phyloP scores from a whole-genome alignment of 2,797 vertebrate species.

The Muscicapa striata region DNA sequence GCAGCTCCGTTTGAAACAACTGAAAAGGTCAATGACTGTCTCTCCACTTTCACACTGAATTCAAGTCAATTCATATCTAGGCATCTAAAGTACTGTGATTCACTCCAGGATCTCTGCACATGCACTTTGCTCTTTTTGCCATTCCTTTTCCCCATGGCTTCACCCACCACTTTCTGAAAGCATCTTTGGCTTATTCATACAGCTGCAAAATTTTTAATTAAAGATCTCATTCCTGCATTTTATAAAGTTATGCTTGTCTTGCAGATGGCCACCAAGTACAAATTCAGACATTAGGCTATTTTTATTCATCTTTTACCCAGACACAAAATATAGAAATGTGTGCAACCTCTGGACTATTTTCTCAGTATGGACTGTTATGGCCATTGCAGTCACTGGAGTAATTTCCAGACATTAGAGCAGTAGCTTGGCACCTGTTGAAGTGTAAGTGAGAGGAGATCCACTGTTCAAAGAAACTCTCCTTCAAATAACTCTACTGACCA shows the following conservation, averaged over 20 bases:
- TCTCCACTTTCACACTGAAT: background rate
- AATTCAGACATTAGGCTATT: background rate
- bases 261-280: background rate
- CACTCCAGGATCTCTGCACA: background rate
- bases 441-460: background rate
- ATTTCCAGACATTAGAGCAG: background rate
- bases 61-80: background rate
- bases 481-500: background rate
- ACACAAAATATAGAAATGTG: background rate
- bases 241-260: background rate
- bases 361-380: background rate
- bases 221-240: background rate
- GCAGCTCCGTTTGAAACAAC: slow-evolving; percentile 21
- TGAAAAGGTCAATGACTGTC: slow-evolving; percentile 69
- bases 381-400: background rate
- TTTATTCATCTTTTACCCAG: background rate
- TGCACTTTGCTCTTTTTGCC: background rate
- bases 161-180: background rate
- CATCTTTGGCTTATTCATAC: background rate
- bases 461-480: background rate
- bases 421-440: background rate
- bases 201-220: background rate
- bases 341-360: background rate
- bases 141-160: background rate
- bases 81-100: background rate